Percentiles rank a stretch among this genome's conserved stretches.
These are phyloP conservation scores for Arizona elegans DNA, from an alignment of 2,113 vertebrate genomes.

Conservation along the genomic window DNA sequence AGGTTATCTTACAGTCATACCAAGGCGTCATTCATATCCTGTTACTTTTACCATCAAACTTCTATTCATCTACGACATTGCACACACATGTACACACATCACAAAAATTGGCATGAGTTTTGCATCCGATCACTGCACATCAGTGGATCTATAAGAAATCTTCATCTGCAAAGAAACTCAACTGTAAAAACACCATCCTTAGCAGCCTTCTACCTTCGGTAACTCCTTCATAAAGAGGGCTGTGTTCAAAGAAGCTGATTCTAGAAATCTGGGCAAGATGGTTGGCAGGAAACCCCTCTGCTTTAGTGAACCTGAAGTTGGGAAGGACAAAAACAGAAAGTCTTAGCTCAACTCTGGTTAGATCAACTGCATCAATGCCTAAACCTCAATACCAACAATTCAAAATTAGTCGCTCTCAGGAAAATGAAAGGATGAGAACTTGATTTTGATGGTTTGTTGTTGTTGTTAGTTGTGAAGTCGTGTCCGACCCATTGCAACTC, in stretches of 20 bases:
- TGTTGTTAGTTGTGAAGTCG: no score
- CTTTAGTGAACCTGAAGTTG: not conserved
- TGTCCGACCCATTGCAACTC: no score
- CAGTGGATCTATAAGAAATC: fast-evolving
- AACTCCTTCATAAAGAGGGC: not conserved
- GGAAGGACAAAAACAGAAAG: not conserved
- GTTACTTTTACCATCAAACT: not conserved
- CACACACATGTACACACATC: fast-evolving
- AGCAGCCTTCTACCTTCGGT: not conserved
- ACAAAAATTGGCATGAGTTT: not conserved
- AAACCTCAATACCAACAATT: not conserved
- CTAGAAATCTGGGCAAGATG: not conserved
- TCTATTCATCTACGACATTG: not conserved
- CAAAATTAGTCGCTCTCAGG: not conserved
- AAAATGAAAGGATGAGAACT: slow-evolving; percentile 10
- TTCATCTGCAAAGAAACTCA: not conserved
- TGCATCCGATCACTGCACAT: not conserved
- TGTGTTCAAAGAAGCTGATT: not conserved
- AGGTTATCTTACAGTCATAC: not conserved
- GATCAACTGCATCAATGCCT: not conserved
- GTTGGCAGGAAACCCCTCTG: not conserved
- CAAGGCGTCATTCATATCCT: not conserved
- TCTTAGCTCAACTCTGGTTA: not conserved
- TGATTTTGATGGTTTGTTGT: slow-evolving; percentile 36
- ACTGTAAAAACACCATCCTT: fast-evolving